Conservation (phyloP, 2,113 vertebrate genomes). For the Apodemus speciosus region DNA sequence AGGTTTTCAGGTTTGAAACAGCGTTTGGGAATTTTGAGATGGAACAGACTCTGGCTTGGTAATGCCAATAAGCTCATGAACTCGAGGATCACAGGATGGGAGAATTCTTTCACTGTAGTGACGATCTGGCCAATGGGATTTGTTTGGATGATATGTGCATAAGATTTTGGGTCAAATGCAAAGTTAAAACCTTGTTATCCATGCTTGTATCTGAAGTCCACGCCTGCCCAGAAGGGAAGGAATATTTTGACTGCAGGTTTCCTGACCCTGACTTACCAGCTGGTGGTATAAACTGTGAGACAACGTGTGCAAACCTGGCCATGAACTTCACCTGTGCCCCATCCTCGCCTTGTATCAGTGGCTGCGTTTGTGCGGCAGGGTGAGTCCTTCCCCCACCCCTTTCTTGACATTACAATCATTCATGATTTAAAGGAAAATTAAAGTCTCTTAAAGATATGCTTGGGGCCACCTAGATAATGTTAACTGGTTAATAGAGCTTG, state of each 20-base stretch:
- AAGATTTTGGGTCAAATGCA: not conserved
- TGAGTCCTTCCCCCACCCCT: conserved; percentile 81
- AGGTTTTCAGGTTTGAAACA: conserved; percentile 32
- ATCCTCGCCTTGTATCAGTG: conserved; percentile 94
- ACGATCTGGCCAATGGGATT: not conserved
- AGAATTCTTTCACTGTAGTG: not conserved
- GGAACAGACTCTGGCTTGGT: not conserved
- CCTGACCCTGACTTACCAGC: conserved; percentile 89
- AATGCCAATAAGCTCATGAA: not conserved
- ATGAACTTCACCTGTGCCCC: conserved; percentile 98
- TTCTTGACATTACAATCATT: not conserved
- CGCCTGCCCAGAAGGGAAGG: conserved; percentile 93
- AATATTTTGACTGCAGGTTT: conserved; percentile 95
- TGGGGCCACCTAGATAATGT: not conserved
- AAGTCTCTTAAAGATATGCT: conserved; percentile 19
- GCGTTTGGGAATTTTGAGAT: not conserved
- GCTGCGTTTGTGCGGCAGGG: conserved; percentile 95
- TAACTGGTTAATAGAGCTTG: not conserved
- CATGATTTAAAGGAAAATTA: conserved; percentile 1
- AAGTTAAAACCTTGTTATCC: conserved; percentile 52
- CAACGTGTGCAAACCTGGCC: conserved; percentile 95
- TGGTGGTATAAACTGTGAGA: conserved; percentile 92
- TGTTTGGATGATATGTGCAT: not conserved
- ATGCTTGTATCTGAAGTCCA: conserved; percentile 83
- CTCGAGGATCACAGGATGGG: not conserved